Evolutionary conservation across 1,140 invertebrate genomes (phyloP).

Genomic region (Drosophila repleta): DNA sequence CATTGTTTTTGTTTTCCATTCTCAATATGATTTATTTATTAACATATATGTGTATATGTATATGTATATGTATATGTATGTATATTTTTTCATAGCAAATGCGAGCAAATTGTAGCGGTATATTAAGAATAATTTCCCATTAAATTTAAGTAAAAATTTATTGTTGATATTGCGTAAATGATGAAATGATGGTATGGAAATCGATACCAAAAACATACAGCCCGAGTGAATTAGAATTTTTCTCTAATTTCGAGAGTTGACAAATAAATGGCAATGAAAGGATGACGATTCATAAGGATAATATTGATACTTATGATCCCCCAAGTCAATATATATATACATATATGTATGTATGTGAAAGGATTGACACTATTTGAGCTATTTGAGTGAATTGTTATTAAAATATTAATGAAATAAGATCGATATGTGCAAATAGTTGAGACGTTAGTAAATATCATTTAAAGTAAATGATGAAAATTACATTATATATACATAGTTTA

Average conservation of each 20-base stretch:
- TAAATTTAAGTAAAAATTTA: constrained; percentile 79
- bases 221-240: constrained; percentile 76
- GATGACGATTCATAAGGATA: constrained; percentile 41
- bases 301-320: constrained; percentile 64
- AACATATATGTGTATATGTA: neutral
- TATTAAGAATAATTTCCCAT: constrained; percentile 76
- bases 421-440: constrained; percentile 59
- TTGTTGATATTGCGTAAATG: constrained; percentile 78
- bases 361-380: constrained; percentile 78
- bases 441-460: constrained; percentile 79
- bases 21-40: neutral
- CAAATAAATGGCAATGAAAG: constrained; percentile 46
- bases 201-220: constrained; percentile 20
- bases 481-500: constrained; percentile 82
- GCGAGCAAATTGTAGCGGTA: constrained; percentile 78
- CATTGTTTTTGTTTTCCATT: constrained; percentile 4
- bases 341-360: constrained; percentile 39
- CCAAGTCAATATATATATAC: constrained; percentile 69
- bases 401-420: constrained; percentile 75
- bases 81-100: constrained; percentile 71
- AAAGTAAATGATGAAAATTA: constrained; percentile 72
- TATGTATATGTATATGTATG: constrained; percentile 24
- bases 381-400: constrained; percentile 82
- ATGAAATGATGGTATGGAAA: constrained; percentile 27
- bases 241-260: constrained; percentile 77